Conservation (phyloP, 1,140 invertebrate genomes). For the Oncopeltus fasciatus region DNA sequence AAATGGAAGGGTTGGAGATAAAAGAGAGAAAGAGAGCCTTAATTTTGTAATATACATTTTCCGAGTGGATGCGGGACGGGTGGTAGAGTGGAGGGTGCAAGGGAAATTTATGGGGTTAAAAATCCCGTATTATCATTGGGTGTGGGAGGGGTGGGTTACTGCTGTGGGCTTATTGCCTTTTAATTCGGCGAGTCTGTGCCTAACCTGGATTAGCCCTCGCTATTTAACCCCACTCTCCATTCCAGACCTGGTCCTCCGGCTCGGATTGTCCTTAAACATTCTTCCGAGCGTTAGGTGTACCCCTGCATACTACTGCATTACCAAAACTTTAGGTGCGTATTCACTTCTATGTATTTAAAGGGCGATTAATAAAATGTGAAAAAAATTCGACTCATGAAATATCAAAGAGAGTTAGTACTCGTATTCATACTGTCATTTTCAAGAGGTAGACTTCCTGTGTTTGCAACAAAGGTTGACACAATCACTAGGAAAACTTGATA, state of each 20-base stretch:
- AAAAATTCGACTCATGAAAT: background rate
- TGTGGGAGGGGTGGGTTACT: background rate
- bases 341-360: background rate
- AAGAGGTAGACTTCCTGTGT: background rate
- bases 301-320: background rate
- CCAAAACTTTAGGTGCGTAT: background rate
- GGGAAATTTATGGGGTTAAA: background rate
- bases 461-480: background rate
- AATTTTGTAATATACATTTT: background rate
- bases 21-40: background rate
- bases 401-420: background rate
- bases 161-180: background rate
- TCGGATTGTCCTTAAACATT: too few relatives aligned
- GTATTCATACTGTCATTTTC: background rate
- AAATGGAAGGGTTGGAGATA: too few relatives aligned
- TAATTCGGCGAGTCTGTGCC: background rate
- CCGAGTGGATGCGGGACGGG: too few relatives aligned
- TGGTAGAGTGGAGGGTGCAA: background rate
- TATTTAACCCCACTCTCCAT: background rate
- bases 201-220: background rate
- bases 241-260: too few relatives aligned
- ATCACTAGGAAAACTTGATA: background rate
- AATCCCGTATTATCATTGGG: background rate
- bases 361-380: background rate
- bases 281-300: too few relatives aligned